Evolutionary conservation across 2,113 vertebrate genomes (phyloP).

Genomic region (Chionodraco myersi): DNA sequence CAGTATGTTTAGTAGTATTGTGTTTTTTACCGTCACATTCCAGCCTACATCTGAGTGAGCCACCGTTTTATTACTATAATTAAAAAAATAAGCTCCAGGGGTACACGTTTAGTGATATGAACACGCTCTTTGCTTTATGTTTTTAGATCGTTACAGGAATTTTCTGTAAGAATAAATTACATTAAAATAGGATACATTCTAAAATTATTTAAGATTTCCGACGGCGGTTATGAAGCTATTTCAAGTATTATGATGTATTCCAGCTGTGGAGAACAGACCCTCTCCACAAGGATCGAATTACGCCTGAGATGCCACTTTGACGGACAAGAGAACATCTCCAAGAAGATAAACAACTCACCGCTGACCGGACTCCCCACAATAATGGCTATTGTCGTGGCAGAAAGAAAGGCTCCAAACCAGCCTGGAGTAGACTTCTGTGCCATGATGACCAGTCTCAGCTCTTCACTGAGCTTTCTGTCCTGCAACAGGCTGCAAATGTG

Average conservation of each 20-base stretch:
- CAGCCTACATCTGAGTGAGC: neutral
- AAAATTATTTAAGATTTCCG: neutral
- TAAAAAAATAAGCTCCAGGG: neutral
- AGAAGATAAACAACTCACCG: conserved; percentile 61
- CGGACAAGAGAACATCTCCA: neutral
- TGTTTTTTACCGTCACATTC: conserved; percentile 11
- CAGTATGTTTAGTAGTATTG: neutral
- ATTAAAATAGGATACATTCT: too few relatives aligned
- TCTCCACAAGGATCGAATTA: neutral
- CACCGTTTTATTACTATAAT: conserved; percentile 1
- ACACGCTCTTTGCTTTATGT: neutral
- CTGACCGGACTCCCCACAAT: conserved; percentile 25
- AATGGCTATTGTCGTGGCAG: neutral
- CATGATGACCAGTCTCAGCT: conserved; percentile 54
- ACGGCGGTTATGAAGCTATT: neutral
- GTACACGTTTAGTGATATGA: neutral
- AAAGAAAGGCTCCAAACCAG: conserved; percentile 48
- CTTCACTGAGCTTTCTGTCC: neutral
- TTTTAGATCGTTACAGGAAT: neutral
- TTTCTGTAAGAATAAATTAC: neutral
- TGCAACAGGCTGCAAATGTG: neutral
- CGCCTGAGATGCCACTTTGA: neutral
- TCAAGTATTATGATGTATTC: neutral
- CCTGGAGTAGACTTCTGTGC: conserved; percentile 33
- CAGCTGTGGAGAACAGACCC: conserved; percentile 1